Conservation (phyloP, 2,113 vertebrate species). For the Ameiurus melas region DNA sequence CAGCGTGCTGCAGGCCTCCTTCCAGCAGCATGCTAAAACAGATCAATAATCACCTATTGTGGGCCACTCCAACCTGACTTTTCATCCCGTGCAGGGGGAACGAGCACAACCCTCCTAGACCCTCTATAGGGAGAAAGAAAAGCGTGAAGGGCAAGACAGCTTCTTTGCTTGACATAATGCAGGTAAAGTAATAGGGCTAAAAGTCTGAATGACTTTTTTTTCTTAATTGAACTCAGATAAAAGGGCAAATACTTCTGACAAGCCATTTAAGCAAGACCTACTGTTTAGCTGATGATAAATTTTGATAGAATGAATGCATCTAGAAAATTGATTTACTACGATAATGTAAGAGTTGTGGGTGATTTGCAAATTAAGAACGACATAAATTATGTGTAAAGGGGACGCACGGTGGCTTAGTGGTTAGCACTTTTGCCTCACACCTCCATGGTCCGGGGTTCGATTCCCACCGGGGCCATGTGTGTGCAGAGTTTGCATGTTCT, state of each 20-base stretch:
- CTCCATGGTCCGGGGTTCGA: no score
- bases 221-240: neutral
- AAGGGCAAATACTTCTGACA: neutral
- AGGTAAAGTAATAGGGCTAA: neutral
- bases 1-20: conserved; percentile 61
- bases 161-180: conserved; percentile 3
- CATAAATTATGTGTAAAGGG: neutral
- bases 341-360: neutral
- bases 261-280: neutral
- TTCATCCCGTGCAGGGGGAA: conserved; percentile 60
- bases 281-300: conserved; percentile 2
- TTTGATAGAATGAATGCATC: neutral
- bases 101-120: conserved; percentile 13
- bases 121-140: neutral
- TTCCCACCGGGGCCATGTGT: no score
- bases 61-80: conserved; percentile 54
- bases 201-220: conserved; percentile 8
- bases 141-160: neutral
- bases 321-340: neutral
- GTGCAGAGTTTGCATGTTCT: no score
- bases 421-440: no score
- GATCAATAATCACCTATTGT: conserved; percentile 72
- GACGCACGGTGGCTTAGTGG: no score
- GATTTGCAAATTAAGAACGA: neutral
- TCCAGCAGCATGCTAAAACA: conserved; percentile 65